Percentiles rank a stretch among this genome's conserved stretches.
Conservation (phyloP, 1,140 invertebrate species). For the Nautilus pompilius region DNA sequence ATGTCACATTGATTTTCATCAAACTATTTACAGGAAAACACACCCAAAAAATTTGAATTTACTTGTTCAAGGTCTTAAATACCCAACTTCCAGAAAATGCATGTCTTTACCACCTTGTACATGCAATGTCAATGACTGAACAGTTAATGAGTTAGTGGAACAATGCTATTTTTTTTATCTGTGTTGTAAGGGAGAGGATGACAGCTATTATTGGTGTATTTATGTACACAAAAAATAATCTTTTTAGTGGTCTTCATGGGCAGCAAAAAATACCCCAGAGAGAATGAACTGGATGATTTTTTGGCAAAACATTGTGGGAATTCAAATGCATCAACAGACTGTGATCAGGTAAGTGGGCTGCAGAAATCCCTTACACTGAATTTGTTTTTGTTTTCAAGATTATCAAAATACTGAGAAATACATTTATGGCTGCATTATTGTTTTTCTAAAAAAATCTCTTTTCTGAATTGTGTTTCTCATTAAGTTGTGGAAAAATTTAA, state of each 20-base stretch:
- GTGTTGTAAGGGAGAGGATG: neutral
- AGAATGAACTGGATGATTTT: slow-evolving; percentile 82
- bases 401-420: too few species aligned
- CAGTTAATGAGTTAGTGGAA: neutral
- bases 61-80: too few species aligned
- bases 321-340: slow-evolving; percentile 80
- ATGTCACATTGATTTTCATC: too few species aligned
- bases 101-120: neutral
- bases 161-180: neutral
- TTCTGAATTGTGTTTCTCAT: too few species aligned
- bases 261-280: slow-evolving; percentile 71
- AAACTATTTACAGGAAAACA: too few species aligned
- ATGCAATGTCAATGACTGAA: neutral
- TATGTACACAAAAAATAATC: neutral
- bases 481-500: too few species aligned
- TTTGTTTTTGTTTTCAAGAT: too few species aligned
- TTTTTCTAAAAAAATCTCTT: too few species aligned
- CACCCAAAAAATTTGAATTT: too few species aligned
- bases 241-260: slow-evolving; percentile 56
- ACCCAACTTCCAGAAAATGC: too few species aligned
- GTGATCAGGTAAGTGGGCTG: slow-evolving; percentile 62
- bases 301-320: slow-evolving; percentile 74
- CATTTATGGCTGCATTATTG: too few species aligned
- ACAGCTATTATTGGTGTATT: neutral
- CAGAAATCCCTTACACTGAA: too few species aligned